These are phyloP conservation scores for Eulithis testata DNA, from an alignment of 2,888 invertebrate species.

Conservation along the genomic window DNA sequence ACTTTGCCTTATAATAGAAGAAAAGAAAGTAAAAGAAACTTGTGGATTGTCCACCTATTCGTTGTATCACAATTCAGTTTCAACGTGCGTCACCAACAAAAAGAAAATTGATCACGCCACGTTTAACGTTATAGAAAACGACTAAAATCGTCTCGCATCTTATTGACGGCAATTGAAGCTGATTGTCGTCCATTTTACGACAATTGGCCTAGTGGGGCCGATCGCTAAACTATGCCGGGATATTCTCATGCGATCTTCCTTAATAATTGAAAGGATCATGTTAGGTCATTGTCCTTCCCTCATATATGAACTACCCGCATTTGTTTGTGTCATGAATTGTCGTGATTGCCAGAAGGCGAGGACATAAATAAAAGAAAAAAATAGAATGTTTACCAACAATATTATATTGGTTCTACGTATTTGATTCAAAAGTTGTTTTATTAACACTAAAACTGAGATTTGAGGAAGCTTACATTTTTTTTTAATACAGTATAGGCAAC, in stretches of 20 bases:
- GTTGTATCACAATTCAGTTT: constrained; percentile 16
- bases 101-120: constrained; percentile 33
- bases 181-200: constrained; percentile 78
- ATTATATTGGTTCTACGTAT: too few species aligned
- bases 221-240: constrained; percentile 61
- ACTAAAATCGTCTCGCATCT: constrained; percentile 59
- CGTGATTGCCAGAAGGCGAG: too few species aligned
- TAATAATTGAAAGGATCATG: constrained; percentile 70
- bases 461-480: too few species aligned
- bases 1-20: too few species aligned
- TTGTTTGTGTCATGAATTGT: constrained; percentile 4
- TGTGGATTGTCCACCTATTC: not conserved
- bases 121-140: constrained; percentile 38
- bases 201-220: constrained; percentile 65
- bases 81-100: constrained; percentile 33
- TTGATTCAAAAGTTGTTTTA: too few species aligned
- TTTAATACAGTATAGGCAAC: too few species aligned
- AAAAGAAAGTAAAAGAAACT: too few species aligned
- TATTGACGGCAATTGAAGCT: constrained; percentile 79
- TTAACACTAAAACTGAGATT: too few species aligned
- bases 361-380: too few species aligned
- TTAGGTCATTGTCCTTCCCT: constrained; percentile 40
- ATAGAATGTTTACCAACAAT: too few species aligned
- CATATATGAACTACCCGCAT: constrained; percentile 26
- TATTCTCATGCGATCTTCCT: constrained; percentile 73